Percentiles rank a stretch among this genome's conserved stretches.
Conservation (phyloP, 2,113 vertebrate genomes). For the Myotis lucifugus region DNA sequence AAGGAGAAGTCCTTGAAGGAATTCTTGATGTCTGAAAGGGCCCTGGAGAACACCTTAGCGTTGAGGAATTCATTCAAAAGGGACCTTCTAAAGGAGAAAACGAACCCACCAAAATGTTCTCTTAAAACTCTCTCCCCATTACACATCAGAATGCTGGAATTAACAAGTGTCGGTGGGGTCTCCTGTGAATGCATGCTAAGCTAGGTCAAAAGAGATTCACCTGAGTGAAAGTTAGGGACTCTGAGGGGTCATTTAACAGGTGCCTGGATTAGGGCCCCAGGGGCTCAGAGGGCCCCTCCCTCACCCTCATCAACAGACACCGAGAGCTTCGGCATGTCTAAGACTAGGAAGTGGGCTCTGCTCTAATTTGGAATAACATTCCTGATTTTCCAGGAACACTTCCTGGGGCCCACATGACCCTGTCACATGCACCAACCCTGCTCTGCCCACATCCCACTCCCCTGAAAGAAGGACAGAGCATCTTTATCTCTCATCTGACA, state of each 20-base stretch:
- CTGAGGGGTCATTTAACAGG: not conserved
- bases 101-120: not conserved
- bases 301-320: not conserved
- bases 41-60: not conserved
- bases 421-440: not conserved
- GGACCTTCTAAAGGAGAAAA: not conserved
- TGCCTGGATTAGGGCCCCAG: not conserved
- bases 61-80: not conserved
- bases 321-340: not conserved
- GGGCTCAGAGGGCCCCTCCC: not conserved
- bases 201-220: not conserved
- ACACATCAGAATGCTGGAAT: not conserved
- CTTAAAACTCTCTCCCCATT: not conserved
- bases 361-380: not conserved
- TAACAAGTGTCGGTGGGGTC: no score
- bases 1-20: not conserved
- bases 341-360: not conserved
- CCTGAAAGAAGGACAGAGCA: not conserved
- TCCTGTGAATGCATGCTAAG: not conserved
- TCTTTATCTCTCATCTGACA: not conserved
- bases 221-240: not conserved
- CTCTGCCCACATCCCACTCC: no score
- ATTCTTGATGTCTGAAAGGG: not conserved
- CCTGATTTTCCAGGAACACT: not conserved
- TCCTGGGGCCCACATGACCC: not conserved